A percentile compares a stretch with the other conserved stretches of the same genome.
Evolutionary conservation across 2,113 vertebrate species (phyloP).

Genomic region (Pollimyrus isidori): DNA sequence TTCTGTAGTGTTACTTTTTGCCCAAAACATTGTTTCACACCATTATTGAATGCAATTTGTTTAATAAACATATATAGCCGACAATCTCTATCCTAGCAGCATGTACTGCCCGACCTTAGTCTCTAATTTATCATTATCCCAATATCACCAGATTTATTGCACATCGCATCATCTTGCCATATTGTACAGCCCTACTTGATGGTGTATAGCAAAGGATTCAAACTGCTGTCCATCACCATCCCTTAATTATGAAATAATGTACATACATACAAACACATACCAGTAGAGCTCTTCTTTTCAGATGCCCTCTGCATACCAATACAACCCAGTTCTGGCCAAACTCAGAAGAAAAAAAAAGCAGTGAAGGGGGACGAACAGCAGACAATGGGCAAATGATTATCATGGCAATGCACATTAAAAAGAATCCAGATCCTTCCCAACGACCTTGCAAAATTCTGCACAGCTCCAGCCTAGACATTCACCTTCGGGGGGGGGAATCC

Average conservation of each 20-base stretch:
- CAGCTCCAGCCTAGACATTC: neutral
- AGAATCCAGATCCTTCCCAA: neutral
- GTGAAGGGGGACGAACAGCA: neutral
- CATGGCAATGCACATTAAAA: neutral
- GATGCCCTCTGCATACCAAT: neutral
- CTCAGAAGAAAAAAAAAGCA: neutral
- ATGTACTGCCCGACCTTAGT: neutral
- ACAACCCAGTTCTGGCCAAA: neutral
- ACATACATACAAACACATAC: neutral
- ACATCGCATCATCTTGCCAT: neutral
- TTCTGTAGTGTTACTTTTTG: neutral
- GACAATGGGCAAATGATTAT: neutral
- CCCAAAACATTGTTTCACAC: neutral
- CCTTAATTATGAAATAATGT: neutral
- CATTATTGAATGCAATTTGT: neutral
- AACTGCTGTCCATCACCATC: neutral
- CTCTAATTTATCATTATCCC: neutral
- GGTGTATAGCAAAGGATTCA: neutral
- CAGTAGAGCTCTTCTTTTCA: neutral
- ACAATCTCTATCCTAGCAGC: neutral
- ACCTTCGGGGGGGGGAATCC: neutral
- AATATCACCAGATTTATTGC: neutral
- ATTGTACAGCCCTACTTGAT: neutral
- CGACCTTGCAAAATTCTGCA: neutral
- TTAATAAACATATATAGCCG: neutral